phyloP scores from a whole-genome alignment of 2,113 vertebrate genomes.

The Centrocercus urophasianus region DNA sequence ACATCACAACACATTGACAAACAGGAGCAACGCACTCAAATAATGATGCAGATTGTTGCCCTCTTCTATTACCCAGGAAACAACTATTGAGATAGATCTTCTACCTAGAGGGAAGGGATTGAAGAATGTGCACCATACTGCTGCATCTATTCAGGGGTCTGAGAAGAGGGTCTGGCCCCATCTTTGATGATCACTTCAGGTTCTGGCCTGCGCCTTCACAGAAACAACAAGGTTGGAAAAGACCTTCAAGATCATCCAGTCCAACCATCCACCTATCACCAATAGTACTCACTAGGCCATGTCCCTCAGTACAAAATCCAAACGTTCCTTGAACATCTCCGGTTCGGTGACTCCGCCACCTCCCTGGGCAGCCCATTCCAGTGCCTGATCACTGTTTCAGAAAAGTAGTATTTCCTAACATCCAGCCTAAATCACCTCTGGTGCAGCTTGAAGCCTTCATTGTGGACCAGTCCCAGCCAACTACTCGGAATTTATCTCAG shows the following conservation, averaged over 20 bases:
- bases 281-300: no score
- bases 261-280: no score
- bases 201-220: background rate
- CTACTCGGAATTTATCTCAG: background rate
- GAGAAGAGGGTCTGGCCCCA: background rate
- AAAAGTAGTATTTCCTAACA: no score
- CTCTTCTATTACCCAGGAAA: background rate
- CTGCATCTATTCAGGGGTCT: fast-evolving
- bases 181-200: fast-evolving
- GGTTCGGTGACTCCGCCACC: no score
- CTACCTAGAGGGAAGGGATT: background rate
- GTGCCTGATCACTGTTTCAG: no score
- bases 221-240: no score
- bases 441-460: background rate
- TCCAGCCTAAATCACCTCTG: no score
- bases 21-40: background rate
- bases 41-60: background rate
- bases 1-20: background rate
- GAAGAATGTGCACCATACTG: background rate
- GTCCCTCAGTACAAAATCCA: no score
- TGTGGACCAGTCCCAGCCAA: background rate
- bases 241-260: no score
- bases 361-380: no score
- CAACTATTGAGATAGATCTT: background rate
- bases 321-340: no score